These are phyloP conservation scores for Acanthococcus lagerstroemiae DNA, from an alignment of 2,888 invertebrate genomes.

Conservation along the genomic window DNA sequence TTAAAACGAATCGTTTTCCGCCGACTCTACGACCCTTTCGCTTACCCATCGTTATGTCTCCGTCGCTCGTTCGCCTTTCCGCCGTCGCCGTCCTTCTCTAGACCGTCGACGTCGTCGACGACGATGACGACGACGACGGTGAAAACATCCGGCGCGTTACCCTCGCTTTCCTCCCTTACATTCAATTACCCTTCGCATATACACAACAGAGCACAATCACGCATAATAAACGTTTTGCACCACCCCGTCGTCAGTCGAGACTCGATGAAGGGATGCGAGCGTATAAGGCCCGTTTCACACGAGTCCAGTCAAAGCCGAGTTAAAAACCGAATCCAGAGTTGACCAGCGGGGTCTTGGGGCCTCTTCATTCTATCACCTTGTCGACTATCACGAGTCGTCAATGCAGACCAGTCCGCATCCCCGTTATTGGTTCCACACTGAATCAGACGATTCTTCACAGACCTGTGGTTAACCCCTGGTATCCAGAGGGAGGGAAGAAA, in stretches of 20 bases:
- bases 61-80: not conserved
- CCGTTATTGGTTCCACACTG: no score
- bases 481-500: no score
- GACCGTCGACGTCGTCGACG: constrained; percentile 13
- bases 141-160: constrained; percentile 19
- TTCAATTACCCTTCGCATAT: constrained; percentile 22
- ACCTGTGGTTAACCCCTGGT: no score
- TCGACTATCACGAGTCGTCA: no score
- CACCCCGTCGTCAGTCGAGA: constrained; percentile 6
- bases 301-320: not conserved
- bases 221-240: constrained; percentile 24
- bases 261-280: constrained; percentile 8
- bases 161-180: constrained; percentile 11
- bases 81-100: not conserved
- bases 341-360: no score
- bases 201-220: constrained; percentile 7
- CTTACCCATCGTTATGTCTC: not conserved
- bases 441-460: no score
- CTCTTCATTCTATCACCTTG: no score
- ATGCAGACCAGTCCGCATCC: no score
- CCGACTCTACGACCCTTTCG: not conserved
- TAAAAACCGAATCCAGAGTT: no score
- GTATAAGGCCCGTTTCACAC: constrained; percentile 20
- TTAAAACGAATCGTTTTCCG: constrained; percentile 7
- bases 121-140: no score